Evolutionary conservation across 92 coral and sea anemone species (phyloP).

Genomic region (Umimayanthus chanpuru): DNA sequence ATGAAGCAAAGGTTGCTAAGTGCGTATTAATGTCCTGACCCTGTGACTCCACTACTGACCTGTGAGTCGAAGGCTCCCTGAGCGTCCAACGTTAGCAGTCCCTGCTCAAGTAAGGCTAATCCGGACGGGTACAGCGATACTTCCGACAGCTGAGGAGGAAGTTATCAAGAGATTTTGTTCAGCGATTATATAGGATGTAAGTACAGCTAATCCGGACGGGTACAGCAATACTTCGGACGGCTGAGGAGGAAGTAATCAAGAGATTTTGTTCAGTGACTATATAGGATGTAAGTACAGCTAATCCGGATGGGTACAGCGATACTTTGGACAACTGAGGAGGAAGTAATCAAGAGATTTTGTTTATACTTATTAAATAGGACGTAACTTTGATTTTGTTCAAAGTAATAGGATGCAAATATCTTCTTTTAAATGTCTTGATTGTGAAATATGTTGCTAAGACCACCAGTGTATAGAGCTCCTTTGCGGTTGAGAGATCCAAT

Average conservation of each 20-base stretch:
- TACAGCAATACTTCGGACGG: too few relatives aligned
- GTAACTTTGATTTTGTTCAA: background rate
- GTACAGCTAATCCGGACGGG: background rate
- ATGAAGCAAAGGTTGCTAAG: too few relatives aligned
- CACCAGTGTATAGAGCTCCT: background rate
- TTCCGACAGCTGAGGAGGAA: constrained; percentile 69
- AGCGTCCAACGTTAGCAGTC: constrained; percentile 88
- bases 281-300: too few relatives aligned
- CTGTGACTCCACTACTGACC: too few relatives aligned
- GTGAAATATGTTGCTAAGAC: background rate
- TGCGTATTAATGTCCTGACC: too few relatives aligned
- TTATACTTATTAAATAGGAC: too few relatives aligned
- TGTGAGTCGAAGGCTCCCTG: constrained; percentile 76
- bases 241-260: too few relatives aligned
- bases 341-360: background rate
- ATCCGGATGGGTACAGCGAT: constrained; percentile 84
- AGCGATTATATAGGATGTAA: too few relatives aligned
- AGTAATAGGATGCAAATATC: background rate
- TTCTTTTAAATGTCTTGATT: background rate
- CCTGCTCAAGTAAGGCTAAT: constrained; percentile 85
- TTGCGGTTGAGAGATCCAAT: background rate
- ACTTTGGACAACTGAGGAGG: constrained; percentile 69
- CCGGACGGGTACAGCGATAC: constrained; percentile 90
- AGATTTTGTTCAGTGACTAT: too few relatives aligned
- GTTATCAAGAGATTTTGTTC: too few relatives aligned